phyloP scores from a whole-genome alignment of 2,888 invertebrate genomes.

The Myopa tessellatipennis region DNA sequence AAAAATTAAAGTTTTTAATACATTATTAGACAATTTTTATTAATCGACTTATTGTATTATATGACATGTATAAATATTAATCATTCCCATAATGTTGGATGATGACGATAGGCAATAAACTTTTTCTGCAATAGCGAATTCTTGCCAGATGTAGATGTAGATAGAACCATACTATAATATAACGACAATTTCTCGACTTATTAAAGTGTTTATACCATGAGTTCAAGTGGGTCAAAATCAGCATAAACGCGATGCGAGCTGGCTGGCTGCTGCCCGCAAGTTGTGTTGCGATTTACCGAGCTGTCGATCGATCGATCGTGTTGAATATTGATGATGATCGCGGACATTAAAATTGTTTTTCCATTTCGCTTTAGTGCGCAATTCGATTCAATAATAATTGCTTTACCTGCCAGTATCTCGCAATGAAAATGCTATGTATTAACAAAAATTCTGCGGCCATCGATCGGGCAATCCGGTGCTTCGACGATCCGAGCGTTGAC shows the following conservation, averaged over 20 bases:
- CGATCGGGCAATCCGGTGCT: conserved; percentile 8
- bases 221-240: conserved; percentile 42
- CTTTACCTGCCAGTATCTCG: conserved; percentile 21
- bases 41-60: too few species aligned
- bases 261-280: conserved; percentile 5
- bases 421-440: background rate
- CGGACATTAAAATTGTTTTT: conserved; percentile 33
- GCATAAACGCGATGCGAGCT: conserved; percentile 38
- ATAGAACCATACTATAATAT: too few species aligned
- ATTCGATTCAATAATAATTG: conserved; percentile 26
- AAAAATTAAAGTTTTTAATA: too few species aligned
- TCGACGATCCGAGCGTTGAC: conserved; percentile 11
- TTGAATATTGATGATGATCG: conserved; percentile 40
- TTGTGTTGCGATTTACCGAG: conserved; percentile 32
- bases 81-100: too few species aligned
- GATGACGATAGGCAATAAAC: too few species aligned
- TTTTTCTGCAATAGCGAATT: background rate
- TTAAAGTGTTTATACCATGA: conserved; percentile 25
- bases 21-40: too few species aligned
- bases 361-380: conserved; percentile 31
- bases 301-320: conserved; percentile 30
- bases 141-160: background rate
- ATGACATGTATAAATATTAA: too few species aligned
- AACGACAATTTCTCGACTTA: background rate
- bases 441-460: background rate